Conservation (phyloP, 2,888 invertebrate genomes). For the Amphipyra berbera region DNA sequence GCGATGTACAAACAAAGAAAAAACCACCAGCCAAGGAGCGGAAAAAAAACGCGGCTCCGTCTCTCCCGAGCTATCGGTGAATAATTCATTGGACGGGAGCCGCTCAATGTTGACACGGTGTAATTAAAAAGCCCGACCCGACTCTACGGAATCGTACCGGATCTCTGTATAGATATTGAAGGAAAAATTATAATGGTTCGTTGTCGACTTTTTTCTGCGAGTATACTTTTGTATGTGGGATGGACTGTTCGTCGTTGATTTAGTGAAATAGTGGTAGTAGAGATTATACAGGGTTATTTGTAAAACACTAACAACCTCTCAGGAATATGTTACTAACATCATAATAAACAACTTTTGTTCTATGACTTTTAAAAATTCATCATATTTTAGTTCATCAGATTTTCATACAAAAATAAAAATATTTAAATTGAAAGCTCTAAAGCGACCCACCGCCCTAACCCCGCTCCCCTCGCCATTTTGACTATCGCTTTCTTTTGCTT, state of each 20-base stretch:
- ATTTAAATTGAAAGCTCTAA: no score
- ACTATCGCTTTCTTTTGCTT: no score
- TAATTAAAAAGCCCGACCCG: constrained; percentile 81
- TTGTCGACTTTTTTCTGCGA: constrained; percentile 14
- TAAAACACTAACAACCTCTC: no score
- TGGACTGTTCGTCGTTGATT: constrained; percentile 5
- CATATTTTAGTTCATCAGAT: no score
- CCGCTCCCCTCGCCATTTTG: no score
- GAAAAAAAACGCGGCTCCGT: constrained; percentile 44
- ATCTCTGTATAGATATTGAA: constrained; percentile 66
- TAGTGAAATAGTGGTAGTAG: neutral
- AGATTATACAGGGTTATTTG: no score
- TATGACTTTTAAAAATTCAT: no score
- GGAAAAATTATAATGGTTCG: constrained; percentile 61
- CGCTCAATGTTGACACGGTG: constrained; percentile 76
- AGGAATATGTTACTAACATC: no score
- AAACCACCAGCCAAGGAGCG: constrained; percentile 46
- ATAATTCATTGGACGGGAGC: constrained; percentile 76
- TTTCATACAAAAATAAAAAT: no score
- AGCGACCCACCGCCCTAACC: no score
- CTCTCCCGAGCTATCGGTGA: constrained; percentile 65
- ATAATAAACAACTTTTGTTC: no score
- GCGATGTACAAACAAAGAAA: constrained; percentile 55
- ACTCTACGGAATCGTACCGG: constrained; percentile 58
- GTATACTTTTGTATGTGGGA: constrained; percentile 23